Percentiles rank a stretch among this genome's conserved stretches.
phyloP scores from a whole-genome alignment of 2,113 vertebrate species.

The Sterrhoptilus dennistouni region DNA sequence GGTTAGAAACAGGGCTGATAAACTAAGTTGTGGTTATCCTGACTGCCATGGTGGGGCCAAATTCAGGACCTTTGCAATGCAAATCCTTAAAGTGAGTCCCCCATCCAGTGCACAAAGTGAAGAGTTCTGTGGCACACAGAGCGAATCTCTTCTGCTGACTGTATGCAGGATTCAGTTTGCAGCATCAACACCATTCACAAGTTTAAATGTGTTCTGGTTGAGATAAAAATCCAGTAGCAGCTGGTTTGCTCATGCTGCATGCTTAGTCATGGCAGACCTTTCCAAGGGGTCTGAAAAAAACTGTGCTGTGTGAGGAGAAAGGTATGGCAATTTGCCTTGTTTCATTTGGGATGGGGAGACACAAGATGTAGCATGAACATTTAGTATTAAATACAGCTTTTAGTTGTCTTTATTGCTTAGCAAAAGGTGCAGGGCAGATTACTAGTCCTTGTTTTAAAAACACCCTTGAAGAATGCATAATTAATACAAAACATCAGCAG shows the following conservation, averaged over 20 bases:
- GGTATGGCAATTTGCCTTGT: background rate
- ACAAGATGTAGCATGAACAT: background rate
- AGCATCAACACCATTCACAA: conserved; percentile 52
- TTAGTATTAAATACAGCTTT: background rate
- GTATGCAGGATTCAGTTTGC: conserved; percentile 46
- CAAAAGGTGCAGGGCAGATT: conserved; percentile 20
- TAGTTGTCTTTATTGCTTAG: conserved; percentile 41
- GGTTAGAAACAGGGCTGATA: background rate
- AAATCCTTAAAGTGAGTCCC: background rate
- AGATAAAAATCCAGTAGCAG: conserved; percentile 56
- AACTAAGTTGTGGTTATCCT: background rate
- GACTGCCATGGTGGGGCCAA: background rate
- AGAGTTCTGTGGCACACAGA: background rate
- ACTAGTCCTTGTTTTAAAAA: conserved; percentile 27
- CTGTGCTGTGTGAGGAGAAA: background rate
- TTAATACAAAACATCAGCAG: conserved; percentile 34
- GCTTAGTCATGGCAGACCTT: conserved; percentile 68
- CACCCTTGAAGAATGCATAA: conserved; percentile 35
- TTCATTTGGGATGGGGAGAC: conserved; percentile 5
- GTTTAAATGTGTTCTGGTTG: conserved; percentile 64
- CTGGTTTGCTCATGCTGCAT: conserved; percentile 26
- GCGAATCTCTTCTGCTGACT: conserved; percentile 47
- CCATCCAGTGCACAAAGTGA: background rate
- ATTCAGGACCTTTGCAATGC: background rate
- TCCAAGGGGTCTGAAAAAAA: conserved; percentile 44